These are phyloP conservation scores for Smutsia gigantea DNA, from an alignment of 2,797 vertebrate genomes.

Conservation along the genomic window DNA sequence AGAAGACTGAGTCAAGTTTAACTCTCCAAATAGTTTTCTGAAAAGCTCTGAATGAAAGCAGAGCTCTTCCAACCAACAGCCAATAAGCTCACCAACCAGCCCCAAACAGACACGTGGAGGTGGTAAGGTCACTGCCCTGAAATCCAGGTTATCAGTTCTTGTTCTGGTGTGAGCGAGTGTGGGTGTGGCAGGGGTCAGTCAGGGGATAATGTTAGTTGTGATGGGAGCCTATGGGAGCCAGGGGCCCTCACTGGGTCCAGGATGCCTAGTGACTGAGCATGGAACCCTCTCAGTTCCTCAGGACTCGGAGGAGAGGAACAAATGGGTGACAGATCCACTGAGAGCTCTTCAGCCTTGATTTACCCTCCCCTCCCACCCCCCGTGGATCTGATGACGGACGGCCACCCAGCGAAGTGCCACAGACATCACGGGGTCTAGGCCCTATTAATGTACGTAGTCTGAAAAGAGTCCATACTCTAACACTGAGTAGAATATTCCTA, in stretches of 20 bases:
- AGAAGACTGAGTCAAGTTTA: neutral
- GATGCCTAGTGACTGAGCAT: neutral
- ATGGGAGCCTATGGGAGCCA: neutral
- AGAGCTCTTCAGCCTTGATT: neutral
- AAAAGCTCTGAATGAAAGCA: conserved; percentile 12
- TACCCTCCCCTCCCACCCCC: too few species aligned
- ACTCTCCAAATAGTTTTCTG: neutral
- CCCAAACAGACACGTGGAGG: neutral
- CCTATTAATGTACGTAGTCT: neutral
- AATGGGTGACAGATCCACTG: neutral
- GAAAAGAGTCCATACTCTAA: neutral
- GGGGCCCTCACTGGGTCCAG: neutral
- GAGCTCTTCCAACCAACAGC: neutral
- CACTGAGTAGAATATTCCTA: neutral
- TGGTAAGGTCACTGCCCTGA: neutral
- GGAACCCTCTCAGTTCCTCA: neutral
- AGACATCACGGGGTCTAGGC: neutral
- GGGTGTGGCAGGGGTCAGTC: neutral
- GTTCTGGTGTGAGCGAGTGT: neutral
- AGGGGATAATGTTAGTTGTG: neutral
- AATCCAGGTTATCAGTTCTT: neutral
- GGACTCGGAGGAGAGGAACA: neutral
- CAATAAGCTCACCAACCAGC: neutral
- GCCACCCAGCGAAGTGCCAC: neutral
- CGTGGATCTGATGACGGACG: neutral